These are phyloP conservation scores for Fragum whitleyi DNA, from an alignment of 2,888 invertebrate genomes.

Conservation along the genomic window DNA sequence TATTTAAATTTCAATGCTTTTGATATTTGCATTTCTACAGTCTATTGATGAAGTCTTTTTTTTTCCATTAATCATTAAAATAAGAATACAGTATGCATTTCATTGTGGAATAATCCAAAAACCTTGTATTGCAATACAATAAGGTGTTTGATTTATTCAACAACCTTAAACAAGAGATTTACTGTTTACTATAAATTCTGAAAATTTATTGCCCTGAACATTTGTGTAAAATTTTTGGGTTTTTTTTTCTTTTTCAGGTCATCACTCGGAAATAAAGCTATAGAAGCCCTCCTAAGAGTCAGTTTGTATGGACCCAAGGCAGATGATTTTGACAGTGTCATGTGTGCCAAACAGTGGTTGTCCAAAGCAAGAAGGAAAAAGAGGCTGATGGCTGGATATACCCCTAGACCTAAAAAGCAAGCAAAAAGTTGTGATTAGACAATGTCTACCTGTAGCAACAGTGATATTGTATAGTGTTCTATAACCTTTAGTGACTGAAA, in stretches of 20 bases:
- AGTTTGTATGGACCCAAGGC: no score
- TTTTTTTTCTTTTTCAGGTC: no score
- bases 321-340: no score
- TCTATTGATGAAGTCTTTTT: background rate
- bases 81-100: background rate
- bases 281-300: background rate
- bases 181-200: background rate
- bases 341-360: conserved; percentile 26
- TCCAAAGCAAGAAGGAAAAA: conserved; percentile 33
- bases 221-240: no score
- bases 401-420: conserved; percentile 10
- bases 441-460: no score
- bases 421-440: background rate
- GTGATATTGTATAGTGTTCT: no score
- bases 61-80: background rate
- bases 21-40: no score
- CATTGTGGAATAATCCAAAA: no score
- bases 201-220: background rate
- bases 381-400: conserved; percentile 8
- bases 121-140: background rate
- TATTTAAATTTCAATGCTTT: no score
- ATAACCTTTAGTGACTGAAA: no score
- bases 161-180: background rate
- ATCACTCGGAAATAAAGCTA: no score
- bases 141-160: background rate